Evolutionary conservation across 2,888 invertebrate species (phyloP), one percentile per base, ranked within the genome.

Genomic region (Podabrus alpinus): DNA sequence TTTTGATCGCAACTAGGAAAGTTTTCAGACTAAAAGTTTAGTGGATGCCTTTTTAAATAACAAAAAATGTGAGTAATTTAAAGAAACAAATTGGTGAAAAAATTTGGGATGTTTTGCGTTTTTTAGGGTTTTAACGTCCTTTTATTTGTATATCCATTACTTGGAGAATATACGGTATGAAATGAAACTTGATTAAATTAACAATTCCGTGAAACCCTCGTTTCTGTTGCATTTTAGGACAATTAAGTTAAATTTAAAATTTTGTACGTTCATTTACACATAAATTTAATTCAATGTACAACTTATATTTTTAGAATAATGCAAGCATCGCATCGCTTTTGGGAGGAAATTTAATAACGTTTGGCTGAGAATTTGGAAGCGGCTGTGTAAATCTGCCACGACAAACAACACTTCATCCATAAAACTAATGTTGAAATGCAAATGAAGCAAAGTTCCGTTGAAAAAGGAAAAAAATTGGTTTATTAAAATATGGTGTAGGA

Each of bases 351-450:
- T 64, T 19, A 64, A 64, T 64, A 64, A 64, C 16, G 62, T 64
- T 19, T 10, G 21, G 21, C 15, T 19, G 21, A 64, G 19, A 17
- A 16, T 61, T 19, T 61, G 61, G 16, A 61, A 17, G 17, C 61
- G 16, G 19, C 62, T 64, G 62, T 64, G 62, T 64, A 64, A 64
- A 64, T 64, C 62, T 64, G 21, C 62, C 62, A 64, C 62, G 62
- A 19, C 19, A 64, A 64, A 64, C 19, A 17, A 19, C 19, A 64
- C n/a, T 64, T 64, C 19, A 11, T 64, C 19, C 62, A 64, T 19
- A 64, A 64, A 61, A 61, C 61, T 61, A 61, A 61, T 17, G 61
- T 61, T 61, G 11, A 61, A 61, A 61, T 61, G 15, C 17, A 61
- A 61, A 61, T 61, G 61, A 61, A 61, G 61, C 61, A 61, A 61